Percentiles rank a stretch among this genome's conserved stretches.
These are phyloP conservation scores for Muschampia plurimacula DNA, from an alignment of 2,888 invertebrate genomes.

Conservation along the genomic window DNA sequence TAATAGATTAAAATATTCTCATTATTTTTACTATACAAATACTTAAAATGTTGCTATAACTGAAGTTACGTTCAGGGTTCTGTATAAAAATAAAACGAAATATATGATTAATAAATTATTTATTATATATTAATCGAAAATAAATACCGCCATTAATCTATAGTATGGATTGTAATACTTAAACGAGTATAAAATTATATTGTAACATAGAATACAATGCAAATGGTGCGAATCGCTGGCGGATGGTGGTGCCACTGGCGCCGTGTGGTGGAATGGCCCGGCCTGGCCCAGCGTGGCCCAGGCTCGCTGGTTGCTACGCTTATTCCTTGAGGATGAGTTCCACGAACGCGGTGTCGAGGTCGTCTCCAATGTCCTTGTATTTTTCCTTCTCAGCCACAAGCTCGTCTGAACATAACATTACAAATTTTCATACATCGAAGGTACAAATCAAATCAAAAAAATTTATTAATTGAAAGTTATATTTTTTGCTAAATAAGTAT, in stretches of 20 bases:
- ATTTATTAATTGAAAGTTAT: neutral
- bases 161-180: constrained; percentile 72
- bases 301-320: constrained; percentile 44
- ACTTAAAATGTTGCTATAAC: neutral
- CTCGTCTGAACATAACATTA: constrained; percentile 89
- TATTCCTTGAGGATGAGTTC: constrained; percentile 93
- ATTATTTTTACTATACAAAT: neutral
- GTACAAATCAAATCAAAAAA: neutral
- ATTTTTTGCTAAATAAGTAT: neutral
- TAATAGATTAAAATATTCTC: no score
- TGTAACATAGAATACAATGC: constrained; percentile 74
- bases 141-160: constrained; percentile 83
- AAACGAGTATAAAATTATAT: constrained; percentile 82
- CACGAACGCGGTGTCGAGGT: constrained; percentile 99
- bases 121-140: constrained; percentile 77
- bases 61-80: neutral
- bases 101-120: constrained; percentile 76
- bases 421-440: neutral
- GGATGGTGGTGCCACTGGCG: constrained; percentile 50
- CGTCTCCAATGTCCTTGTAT: constrained; percentile 99
- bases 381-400: constrained; percentile 99
- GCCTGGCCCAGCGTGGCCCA: constrained; percentile 31
- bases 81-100: constrained; percentile 57
- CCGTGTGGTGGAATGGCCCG: constrained; percentile 31
- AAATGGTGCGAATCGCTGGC: constrained; percentile 68